Percentiles rank a stretch among this genome's conserved stretches.
phyloP scores from a whole-genome alignment of 2,888 invertebrate species.

The Amphimallon solstitiale region DNA sequence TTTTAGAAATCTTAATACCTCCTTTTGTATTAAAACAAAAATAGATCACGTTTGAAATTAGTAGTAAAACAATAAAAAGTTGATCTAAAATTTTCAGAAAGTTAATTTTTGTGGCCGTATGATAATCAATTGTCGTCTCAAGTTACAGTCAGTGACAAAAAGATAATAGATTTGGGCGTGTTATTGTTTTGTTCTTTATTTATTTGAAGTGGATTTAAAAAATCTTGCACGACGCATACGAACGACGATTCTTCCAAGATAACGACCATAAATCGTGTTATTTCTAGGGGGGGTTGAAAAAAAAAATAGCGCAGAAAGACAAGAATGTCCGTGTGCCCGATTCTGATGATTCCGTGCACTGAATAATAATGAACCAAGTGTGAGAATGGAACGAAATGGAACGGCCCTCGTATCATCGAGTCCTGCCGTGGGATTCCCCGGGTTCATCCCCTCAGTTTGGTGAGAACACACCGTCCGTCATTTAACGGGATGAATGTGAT shows the following conservation, averaged over 20 bases:
- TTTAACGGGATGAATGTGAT: conserved; percentile 56
- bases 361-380: conserved; percentile 59
- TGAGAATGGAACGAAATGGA: conserved; percentile 23
- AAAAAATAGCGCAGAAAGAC: conserved; percentile 61
- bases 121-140: no score
- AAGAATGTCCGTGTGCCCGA: conserved; percentile 62
- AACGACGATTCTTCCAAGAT: conserved; percentile 47
- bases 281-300: conserved; percentile 56
- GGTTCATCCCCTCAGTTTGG: conserved; percentile 20
- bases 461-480: conserved; percentile 43
- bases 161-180: neutral
- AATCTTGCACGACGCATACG: conserved; percentile 34
- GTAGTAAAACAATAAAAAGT: no score
- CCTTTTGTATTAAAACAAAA: no score
- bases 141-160: no score
- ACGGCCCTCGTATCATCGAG: conserved; percentile 28
- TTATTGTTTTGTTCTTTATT: conserved; percentile 19
- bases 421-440: conserved; percentile 27
- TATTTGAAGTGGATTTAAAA: conserved; percentile 37
- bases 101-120: no score
- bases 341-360: conserved; percentile 58
- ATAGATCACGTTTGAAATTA: no score
- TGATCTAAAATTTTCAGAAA: no score
- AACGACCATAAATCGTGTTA: conserved; percentile 61
- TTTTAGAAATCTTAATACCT: no score